Evolutionary conservation across 2,888 invertebrate species (phyloP).

Genomic region (Neoaliturus tenellus): DNA sequence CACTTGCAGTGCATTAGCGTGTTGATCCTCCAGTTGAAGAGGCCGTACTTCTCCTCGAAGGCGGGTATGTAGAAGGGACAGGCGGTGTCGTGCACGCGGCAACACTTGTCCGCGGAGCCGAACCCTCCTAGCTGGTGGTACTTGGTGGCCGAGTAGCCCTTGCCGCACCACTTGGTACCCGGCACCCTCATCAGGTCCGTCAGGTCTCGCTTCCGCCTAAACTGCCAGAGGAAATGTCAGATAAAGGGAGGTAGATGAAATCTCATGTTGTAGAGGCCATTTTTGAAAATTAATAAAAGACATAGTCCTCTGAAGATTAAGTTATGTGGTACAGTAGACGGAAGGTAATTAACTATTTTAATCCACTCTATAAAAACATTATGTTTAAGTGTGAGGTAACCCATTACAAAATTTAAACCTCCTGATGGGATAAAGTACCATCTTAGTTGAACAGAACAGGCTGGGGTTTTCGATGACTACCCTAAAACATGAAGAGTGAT

Average conservation of each 20-base stretch:
- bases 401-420: too few relatives aligned
- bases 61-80: constrained; percentile 91
- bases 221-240: neutral
- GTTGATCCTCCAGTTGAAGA: constrained; percentile 93
- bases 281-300: too few relatives aligned
- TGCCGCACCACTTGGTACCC: constrained; percentile 96
- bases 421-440: too few relatives aligned
- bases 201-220: constrained; percentile 74
- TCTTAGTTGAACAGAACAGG: too few relatives aligned
- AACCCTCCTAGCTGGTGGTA: constrained; percentile 91
- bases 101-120: constrained; percentile 87
- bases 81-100: constrained; percentile 89
- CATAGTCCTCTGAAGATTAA: too few relatives aligned
- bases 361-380: neutral
- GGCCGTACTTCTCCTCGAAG: constrained; percentile 88
- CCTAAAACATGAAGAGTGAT: too few relatives aligned
- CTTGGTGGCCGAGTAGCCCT: constrained; percentile 87
- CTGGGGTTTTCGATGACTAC: too few relatives aligned
- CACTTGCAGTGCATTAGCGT: constrained; percentile 95
- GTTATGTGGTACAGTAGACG: too few relatives aligned
- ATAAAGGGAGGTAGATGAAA: too few relatives aligned
- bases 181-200: constrained; percentile 84
- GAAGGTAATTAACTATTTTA: too few relatives aligned
- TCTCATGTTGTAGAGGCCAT: too few relatives aligned
- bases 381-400: too few relatives aligned